phyloP scores from a whole-genome alignment of 1,140 invertebrate genomes.

The Plodia interpunctella region DNA sequence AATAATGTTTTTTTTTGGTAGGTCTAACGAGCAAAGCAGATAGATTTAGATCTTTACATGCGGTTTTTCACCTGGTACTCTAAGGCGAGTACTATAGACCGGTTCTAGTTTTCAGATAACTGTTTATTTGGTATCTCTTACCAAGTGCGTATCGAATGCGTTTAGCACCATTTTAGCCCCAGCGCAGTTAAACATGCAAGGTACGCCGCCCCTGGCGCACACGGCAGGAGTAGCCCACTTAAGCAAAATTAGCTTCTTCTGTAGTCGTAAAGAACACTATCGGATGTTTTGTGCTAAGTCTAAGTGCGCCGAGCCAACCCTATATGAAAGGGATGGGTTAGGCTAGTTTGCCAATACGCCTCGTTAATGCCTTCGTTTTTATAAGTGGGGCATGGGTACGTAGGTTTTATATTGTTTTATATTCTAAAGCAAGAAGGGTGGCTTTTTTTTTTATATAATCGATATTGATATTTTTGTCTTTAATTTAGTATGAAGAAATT shows the following conservation, averaged over 20 bases:
- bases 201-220: slow-evolving; percentile 39
- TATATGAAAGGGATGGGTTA: slow-evolving; percentile 57
- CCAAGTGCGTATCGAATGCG: slow-evolving; percentile 15
- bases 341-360: slow-evolving; percentile 47
- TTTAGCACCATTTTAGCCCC: slow-evolving; percentile 47
- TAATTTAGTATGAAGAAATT: too few species aligned
- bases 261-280: slow-evolving; percentile 71
- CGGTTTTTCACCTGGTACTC: too few species aligned
- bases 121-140: neutral
- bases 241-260: slow-evolving; percentile 75
- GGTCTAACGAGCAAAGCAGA: too few species aligned
- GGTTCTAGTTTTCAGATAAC: too few species aligned
- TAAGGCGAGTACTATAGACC: too few species aligned
- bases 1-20: too few species aligned
- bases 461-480: neutral
- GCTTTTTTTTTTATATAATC: too few species aligned
- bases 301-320: slow-evolving; percentile 58
- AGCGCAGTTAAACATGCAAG: slow-evolving; percentile 46
- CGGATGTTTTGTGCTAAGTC: slow-evolving; percentile 60
- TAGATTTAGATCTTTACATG: too few species aligned
- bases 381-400: neutral
- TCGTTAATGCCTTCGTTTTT: slow-evolving; percentile 16
- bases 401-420: neutral
- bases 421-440: too few species aligned
- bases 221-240: slow-evolving; percentile 65